Evolutionary conservation across 2,113 vertebrate species (phyloP), one percentile per base, ranked within the genome.

Genomic region (Turnix velox): DNA sequence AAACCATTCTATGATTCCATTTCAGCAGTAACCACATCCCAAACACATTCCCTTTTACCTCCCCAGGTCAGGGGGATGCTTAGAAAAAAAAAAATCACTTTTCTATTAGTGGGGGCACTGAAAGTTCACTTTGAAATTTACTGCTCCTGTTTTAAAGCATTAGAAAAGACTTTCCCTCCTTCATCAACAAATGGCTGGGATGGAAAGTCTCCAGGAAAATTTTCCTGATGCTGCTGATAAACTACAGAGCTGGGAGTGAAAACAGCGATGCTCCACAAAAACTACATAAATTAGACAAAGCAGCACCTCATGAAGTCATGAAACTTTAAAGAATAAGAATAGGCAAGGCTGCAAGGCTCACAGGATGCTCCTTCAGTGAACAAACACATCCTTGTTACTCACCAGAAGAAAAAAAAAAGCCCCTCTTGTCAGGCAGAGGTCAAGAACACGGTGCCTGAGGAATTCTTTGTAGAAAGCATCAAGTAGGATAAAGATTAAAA

Each of bases 181-280:
- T 96, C 95, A 96, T 95, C 93, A 82, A 78, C 93, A 95, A 96
- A 96, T 95, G 94, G 65, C 15, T 43, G 75, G 81, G 83, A 90
- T 96, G 95, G 92, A 96, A 96, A 73, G 65, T 20, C 94, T 95
- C 95, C 95, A 96, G 91, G 43, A 82, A 84, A 76, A 30, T 88
- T 88, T 95, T 87, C 86, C 65, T 77, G 18, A 6, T 14, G 1
- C 46, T 52, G 73, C 76, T 68, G 83, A 81, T 45, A 46, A 95
- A 90, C 90, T 55, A 4, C 19, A 58, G 46, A 63, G 61, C 37
- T 87, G 45, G 40, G 2, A 54, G 31, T 52, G 73, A 49, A 71
- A 88, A 66, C 0, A 17, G 35, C 0, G 37, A 63, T 52, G 52
- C 9, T 3, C 46, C 2, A 18, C 35, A 66, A 33, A 14, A 58